Percentiles rank a stretch among this genome's conserved stretches.
Evolutionary conservation across 2,888 invertebrate genomes (phyloP).

Genomic region (Kuschelorhynchus macadamiae): DNA sequence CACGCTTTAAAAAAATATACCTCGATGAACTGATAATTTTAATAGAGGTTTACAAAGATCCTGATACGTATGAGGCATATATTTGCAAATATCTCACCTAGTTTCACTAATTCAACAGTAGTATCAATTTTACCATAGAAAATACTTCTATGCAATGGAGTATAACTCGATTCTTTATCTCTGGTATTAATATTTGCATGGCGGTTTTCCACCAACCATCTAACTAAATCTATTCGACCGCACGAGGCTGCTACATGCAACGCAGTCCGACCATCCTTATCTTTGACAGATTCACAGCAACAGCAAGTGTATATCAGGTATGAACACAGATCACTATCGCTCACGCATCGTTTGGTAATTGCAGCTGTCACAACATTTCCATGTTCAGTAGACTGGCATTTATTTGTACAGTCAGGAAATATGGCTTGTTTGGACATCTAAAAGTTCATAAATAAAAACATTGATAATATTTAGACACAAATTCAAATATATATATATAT

Average conservation of each 20-base stretch:
- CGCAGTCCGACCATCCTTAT: conserved; percentile 78
- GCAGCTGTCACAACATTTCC: conserved; percentile 76
- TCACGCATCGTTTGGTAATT: conserved; percentile 75
- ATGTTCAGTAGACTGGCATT: conserved; percentile 73
- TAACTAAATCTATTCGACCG: conserved; percentile 77
- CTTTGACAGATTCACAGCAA: conserved; percentile 67
- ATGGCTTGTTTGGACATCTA: conserved; percentile 34
- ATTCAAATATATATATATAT: too few relatives aligned
- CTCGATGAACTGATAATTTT: too few relatives aligned
- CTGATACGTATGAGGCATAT: too few relatives aligned
- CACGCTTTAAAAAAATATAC: too few relatives aligned
- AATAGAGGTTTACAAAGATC: too few relatives aligned
- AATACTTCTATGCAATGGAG: conserved; percentile 84
- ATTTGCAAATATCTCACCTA: conserved; percentile 73
- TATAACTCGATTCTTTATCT: conserved; percentile 84
- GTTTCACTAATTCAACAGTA: conserved; percentile 79
- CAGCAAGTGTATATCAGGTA: conserved; percentile 67
- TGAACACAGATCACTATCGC: conserved; percentile 72
- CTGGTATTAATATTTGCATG: conserved; percentile 76
- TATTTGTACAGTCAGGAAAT: conserved; percentile 72
- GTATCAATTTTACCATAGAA: conserved; percentile 87
- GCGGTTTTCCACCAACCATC: conserved; percentile 80
- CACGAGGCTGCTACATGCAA: conserved; percentile 85
- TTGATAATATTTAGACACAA: too few relatives aligned
- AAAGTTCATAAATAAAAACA: too few relatives aligned